These are phyloP conservation scores for Antheraea assamensis DNA, from an alignment of 2,888 invertebrate species.

Conservation along the genomic window DNA sequence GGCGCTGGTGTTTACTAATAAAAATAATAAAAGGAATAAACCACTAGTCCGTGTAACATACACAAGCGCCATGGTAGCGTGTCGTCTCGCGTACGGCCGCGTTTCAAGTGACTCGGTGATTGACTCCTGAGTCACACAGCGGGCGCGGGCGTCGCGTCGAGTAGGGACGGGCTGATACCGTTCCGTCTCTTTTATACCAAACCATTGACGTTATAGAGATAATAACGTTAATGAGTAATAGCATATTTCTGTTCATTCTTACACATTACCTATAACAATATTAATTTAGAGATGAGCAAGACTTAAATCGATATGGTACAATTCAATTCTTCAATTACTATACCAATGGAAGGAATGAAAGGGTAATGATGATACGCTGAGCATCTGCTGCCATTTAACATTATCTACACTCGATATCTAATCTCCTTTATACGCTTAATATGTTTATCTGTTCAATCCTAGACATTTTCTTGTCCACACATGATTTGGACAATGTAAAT, in stretches of 20 bases:
- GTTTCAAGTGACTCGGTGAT: background rate
- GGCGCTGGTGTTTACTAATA: slow-evolving; percentile 62
- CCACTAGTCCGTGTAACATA: slow-evolving; percentile 69
- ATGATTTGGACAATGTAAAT: too few relatives aligned
- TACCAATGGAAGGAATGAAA: too few relatives aligned
- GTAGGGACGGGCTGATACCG: slow-evolving; percentile 38
- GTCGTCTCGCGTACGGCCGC: slow-evolving; percentile 35
- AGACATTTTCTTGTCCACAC: too few relatives aligned
- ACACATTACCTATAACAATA: background rate
- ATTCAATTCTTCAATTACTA: background rate
- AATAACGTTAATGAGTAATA: slow-evolving; percentile 10
- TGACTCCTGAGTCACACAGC: slow-evolving; percentile 2
- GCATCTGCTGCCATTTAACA: too few relatives aligned
- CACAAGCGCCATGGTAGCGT: slow-evolving; percentile 60
- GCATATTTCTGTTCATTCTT: background rate
- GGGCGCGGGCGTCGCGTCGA: slow-evolving; percentile 23
- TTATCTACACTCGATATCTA: too few relatives aligned
- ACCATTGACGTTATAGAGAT: slow-evolving; percentile 14
- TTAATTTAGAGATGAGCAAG: background rate
- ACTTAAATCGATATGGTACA: background rate
- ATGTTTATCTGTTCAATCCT: too few relatives aligned
- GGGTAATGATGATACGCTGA: too few relatives aligned
- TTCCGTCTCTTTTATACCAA: slow-evolving; percentile 37
- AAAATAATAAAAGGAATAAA: slow-evolving; percentile 71
- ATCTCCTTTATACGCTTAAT: too few relatives aligned